A percentile compares a stretch with the other conserved stretches of the same genome.
These are phyloP conservation scores for Crocuta crocuta DNA, from an alignment of 2,113 vertebrate genomes.

Conservation along the genomic window DNA sequence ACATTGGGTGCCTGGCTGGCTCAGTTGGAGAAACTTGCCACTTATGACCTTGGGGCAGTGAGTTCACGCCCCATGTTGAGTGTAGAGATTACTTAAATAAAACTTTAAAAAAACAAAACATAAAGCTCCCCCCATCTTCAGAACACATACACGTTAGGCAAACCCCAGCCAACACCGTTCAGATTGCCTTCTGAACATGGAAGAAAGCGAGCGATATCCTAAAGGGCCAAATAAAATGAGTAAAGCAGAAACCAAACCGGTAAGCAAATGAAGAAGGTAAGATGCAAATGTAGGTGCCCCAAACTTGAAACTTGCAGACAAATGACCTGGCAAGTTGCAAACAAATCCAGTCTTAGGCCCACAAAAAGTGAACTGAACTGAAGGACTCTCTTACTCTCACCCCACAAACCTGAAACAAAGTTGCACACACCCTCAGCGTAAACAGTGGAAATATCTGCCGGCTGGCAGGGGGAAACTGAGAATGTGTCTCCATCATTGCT, in stretches of 20 bases:
- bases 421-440: background rate
- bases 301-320: background rate
- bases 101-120: too few relatives aligned
- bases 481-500: background rate
- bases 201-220: background rate
- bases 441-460: background rate
- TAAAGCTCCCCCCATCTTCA: background rate
- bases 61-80: too few relatives aligned
- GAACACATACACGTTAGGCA: background rate
- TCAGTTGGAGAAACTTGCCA: too few relatives aligned
- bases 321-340: background rate
- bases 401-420: background rate
- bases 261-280: background rate
- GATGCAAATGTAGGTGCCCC: background rate
- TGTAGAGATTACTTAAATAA: too few relatives aligned
- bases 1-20: too few relatives aligned
- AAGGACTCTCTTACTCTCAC: background rate
- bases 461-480: background rate
- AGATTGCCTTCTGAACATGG: background rate
- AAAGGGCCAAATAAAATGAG: background rate
- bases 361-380: background rate
- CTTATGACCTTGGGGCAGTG: too few relatives aligned
- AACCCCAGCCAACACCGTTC: background rate
- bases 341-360: background rate
- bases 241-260: background rate